Percentiles rank a stretch among this genome's conserved stretches.
Conservation (phyloP, 2,797 vertebrate species). For the Cossypha polioptera region DNA sequence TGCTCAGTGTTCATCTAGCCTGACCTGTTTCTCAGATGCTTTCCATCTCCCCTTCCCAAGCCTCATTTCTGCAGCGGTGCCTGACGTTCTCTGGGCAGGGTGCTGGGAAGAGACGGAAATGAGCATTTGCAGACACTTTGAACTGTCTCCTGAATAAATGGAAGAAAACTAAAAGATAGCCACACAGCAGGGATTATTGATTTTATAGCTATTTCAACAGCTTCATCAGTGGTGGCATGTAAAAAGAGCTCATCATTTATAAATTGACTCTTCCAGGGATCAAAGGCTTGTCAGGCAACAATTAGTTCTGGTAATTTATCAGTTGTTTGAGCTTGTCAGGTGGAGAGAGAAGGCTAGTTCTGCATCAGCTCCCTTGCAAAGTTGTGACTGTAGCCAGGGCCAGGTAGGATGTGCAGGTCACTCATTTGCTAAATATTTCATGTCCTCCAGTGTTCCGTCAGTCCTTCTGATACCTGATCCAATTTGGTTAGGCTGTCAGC, state of each 20-base stretch:
- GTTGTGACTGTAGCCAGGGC: not conserved
- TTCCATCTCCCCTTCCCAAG: not conserved
- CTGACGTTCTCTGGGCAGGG: not conserved
- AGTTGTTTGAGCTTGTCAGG: slow-evolving; percentile 42
- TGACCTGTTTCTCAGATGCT: not conserved
- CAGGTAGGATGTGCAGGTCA: not conserved
- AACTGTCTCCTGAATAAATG: slow-evolving; percentile 23
- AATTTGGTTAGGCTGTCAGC: not conserved
- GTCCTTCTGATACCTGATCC: not conserved
- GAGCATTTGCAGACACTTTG: slow-evolving; percentile 1
- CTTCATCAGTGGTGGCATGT: not conserved
- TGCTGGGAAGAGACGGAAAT: not conserved
- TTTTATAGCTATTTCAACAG: slow-evolving; percentile 5
- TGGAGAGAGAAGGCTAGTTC: slow-evolving; percentile 37
- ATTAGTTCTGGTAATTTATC: slow-evolving; percentile 46
- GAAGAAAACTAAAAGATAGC: not conserved
- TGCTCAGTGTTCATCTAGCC: not conserved
- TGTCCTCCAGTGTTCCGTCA: not conserved
- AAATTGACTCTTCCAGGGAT: slow-evolving; percentile 19
- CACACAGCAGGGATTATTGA: not conserved
- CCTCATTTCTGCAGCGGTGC: not conserved
- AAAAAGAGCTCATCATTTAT: slow-evolving; percentile 26
- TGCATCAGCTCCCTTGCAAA: slow-evolving; percentile 31
- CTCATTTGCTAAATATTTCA: not conserved
- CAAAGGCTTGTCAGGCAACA: slow-evolving; percentile 19